Evolutionary conservation across 2,113 vertebrate species (phyloP).

Genomic region (Hystrix cristata): DNA sequence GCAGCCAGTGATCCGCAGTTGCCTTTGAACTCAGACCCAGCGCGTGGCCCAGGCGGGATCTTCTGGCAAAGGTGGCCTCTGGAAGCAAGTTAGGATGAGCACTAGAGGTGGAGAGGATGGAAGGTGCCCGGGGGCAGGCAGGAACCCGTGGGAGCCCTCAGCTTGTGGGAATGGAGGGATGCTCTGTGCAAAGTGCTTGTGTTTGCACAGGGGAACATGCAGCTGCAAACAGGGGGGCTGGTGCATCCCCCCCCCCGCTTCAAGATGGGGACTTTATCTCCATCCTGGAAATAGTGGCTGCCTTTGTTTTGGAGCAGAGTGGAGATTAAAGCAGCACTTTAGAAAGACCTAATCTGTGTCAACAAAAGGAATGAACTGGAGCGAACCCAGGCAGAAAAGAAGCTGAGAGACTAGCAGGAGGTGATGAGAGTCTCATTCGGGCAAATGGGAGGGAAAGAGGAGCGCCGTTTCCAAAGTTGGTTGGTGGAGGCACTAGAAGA

Average conservation of each 20-base stretch:
- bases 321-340: conserved; percentile 1
- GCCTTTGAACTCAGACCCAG: not conserved
- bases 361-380: not conserved
- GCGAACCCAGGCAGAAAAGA: not conserved
- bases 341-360: not conserved
- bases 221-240: not conserved
- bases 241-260: not conserved
- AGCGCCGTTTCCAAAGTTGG: not conserved
- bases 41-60: not conserved
- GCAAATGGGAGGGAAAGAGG: not conserved
- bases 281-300: not conserved
- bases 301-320: conserved; percentile 50
- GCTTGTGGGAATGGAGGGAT: not conserved
- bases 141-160: fast-evolving
- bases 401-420: not conserved
- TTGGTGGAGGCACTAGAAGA: not conserved
- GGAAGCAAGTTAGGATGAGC: not conserved
- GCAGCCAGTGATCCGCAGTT: not conserved
- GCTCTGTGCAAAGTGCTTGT: not conserved
- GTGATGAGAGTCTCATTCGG: not conserved
- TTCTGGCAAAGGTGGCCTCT: not conserved
- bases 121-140: not conserved
- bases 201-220: not conserved
- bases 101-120: not conserved
- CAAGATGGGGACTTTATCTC: not conserved